A percentile compares a stretch with the other conserved stretches of the same genome.
Conservation (phyloP, 2,113 vertebrate species). For the Odontophorus gujanensis region DNA sequence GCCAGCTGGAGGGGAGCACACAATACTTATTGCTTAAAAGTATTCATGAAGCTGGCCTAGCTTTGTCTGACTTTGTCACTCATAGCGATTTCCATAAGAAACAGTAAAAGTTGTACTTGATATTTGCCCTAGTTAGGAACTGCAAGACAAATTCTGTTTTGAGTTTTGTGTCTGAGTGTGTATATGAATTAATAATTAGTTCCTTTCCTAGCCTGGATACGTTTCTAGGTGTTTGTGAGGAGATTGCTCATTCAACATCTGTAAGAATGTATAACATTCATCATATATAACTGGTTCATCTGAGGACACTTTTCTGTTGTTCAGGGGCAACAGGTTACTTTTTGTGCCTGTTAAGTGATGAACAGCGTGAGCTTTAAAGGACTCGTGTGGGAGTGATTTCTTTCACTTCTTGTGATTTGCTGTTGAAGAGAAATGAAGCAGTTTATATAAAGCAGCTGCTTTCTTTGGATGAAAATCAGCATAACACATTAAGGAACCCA, state of each 20-base stretch:
- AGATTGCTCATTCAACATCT: background rate
- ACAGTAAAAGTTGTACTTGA: background rate
- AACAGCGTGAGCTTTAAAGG: conserved; percentile 7
- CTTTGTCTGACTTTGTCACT: background rate
- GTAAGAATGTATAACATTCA: background rate
- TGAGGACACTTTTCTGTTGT: background rate
- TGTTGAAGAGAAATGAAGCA: conserved; percentile 37
- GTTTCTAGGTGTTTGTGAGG: background rate
- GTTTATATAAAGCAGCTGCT: conserved; percentile 59
- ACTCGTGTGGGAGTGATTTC: conserved; percentile 25
- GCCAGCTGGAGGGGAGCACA: background rate
- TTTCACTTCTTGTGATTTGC: conserved; percentile 21
- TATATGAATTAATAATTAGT: background rate
- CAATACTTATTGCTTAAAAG: background rate
- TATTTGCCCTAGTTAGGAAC: background rate
- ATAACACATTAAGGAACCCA: conserved; percentile 7
- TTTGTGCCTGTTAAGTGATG: background rate
- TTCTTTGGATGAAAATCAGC: conserved; percentile 54
- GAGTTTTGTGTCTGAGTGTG: background rate
- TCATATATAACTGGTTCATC: background rate
- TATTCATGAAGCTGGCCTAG: background rate
- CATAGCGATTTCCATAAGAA: background rate
- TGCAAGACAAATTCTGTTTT: background rate
- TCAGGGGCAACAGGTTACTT: conserved; percentile 29
- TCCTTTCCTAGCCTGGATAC: background rate